Base-by-base conservation (phyloP, 2,888 invertebrate species). In the Scaptomyza cyrtandrae region DNA sequence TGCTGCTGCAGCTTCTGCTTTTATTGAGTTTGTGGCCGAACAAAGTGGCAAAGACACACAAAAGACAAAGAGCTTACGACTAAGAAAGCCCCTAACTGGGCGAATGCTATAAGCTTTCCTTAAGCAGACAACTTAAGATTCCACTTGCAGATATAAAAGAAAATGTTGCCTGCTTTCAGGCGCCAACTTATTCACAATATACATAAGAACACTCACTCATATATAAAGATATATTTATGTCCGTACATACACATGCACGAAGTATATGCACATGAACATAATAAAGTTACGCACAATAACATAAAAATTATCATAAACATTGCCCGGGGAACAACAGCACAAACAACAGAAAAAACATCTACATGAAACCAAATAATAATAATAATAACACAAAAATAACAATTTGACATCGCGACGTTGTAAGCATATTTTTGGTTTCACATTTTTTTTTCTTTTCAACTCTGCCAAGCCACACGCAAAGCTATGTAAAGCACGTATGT, bases 11-110 rank as follows among this genome's bases (percentile, higher is more conserved):
- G 35, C 50, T 6, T 57, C 14, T 39, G 78, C 55, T 63, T 72
- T 77, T 77, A 75, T 78, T 78, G 78, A 63, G 81, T 63, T 67
- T 56, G 60, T 59, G 56, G 33, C 50, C 56, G 45, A 56, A 6
- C 10, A 39, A 41, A 61, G 52, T 37, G 63, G 5, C 45, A 37
- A 24, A n/a, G 14, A 44, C 50, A 49, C 50, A 58, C n/a, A 48
- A 33, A 33, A 31, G 60, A 19, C 49, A 16, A 50, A 33, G 33
- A 35, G 16, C 27, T 49, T 59, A 35, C 44, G 33, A 45, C 48
- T 11, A 16, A 49, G 48, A 29, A 31, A 41, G 56, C 48, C 43
- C 14, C 39, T 11, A 39, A 39, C 37, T 33, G 56, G 33, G 10
- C 67, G 10, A 50, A 35, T 27, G 52, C 45, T 7, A 54, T 19